Evolutionary conservation across 1,140 invertebrate species (phyloP), one percentile per base, ranked within the genome.

Genomic region (Penaeus vannamei): DNA sequence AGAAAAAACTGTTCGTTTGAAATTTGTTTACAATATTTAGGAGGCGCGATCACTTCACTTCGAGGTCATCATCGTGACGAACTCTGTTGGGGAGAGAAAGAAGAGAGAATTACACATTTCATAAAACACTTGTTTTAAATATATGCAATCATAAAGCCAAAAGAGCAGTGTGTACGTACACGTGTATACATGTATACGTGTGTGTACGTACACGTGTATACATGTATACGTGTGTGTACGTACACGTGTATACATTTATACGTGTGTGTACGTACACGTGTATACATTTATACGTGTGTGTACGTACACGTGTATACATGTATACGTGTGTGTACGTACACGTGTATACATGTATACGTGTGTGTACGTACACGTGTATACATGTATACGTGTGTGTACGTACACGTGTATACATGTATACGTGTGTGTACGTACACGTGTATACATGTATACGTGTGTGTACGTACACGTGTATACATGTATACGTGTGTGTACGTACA

Each of bases 21-120:
- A 89, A 89, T 81, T 89, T 89, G 83, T 85, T 89, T 89, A 88
- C 82, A 85, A 81, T 89, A 89, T 89, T 86, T 85, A 89, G 72
- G 80, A 79, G 84, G 88, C 76, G 87, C 85, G 79, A 86, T 88
- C 88, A 91, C 90, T 90, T 91, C 91, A 92, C 91, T 92, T 92
- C 82, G 92, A 92, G 81, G 92, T 92, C 91, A 92, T 92, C 92
- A 92, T 92, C 81, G 91, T 91, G 76, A 92, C 91, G 90, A 92
- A 92, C 90, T 92, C 91, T 92, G 91, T 22, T 87, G 87, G 62
- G n/a, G 89, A 79, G 76, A 87, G 42, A 81, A 23, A 72, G 53
- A 79, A 4, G 62, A 72, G 64, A 85, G 60, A 22, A 62, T 29
- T 42, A 80, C 22, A 36, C 36, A 8, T 60, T 19, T 82, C 66